Base-by-base conservation (phyloP, 2,888 invertebrate species). In the Altica lythri region DNA sequence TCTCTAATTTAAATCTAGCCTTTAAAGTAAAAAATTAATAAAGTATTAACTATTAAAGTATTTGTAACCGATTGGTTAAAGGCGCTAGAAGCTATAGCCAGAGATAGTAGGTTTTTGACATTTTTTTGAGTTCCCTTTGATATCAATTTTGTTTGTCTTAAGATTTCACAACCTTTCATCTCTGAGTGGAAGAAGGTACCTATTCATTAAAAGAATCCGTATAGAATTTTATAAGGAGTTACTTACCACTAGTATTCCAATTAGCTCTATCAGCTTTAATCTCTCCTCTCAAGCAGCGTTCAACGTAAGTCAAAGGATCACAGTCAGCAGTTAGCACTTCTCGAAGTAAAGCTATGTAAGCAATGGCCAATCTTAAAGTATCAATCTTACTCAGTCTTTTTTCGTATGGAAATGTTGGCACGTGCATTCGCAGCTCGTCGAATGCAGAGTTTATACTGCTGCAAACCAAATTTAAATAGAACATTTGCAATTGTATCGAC, bases 371-470 rank as follows among this genome's bases (percentile, higher is more conserved):
- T 1, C 97, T 85, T 22, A 99, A 81, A 0, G 99, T 98, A 80
- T 99, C 99, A 69, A 99, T 99, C 80, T 99, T 99, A 70, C 96
- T 97, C 25, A 99, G 83, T 16, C 98, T 82, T 76, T 98, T 98
- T 79, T 99, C 99, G 76, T 96, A 99, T 0, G 98, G 98, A 78
- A 99, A 99, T 57, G 98, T 99, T 43, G 99, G 99, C 68, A 99
- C 97, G 80, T 96, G 96, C 66, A 92, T 90, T 50, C 98, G 85
- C 72, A 99, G 86, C 78, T 96, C 96, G 82, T 98, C 96, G 84
- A 97, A 97, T 77, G 96, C 97, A 79, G 94, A 93, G 87, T 95
- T 95, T 83, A 98, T 98, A 86, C 95, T 97, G 89, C 92, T 92
- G 73, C 71, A 75, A 72, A 72, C 69, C 70, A 71, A 70, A 65